These are phyloP conservation scores for Apis laboriosa DNA, from an alignment of 1,140 invertebrate species.

Conservation along the genomic window DNA sequence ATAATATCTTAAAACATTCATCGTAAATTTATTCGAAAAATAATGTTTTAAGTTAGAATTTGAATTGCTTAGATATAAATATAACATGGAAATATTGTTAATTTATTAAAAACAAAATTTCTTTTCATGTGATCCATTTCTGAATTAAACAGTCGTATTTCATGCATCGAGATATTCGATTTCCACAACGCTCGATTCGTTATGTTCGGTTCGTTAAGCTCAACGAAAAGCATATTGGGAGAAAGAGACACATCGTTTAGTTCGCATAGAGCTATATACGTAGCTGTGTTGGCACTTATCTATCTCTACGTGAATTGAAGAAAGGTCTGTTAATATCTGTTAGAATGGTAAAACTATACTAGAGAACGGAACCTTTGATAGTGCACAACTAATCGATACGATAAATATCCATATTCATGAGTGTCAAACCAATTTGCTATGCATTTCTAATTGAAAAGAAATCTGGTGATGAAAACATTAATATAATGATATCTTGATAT, in stretches of 20 bases:
- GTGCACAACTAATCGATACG: conserved; percentile 27
- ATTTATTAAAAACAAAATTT: too few species aligned
- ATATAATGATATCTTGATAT: conserved; percentile 47
- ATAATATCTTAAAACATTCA: too few species aligned
- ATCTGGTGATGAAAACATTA: conserved; percentile 56
- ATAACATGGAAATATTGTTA: too few species aligned
- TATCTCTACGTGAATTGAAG: neutral
- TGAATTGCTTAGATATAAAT: too few species aligned
- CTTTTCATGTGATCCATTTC: neutral
- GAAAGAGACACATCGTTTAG: conserved; percentile 15
- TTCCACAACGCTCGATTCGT: conserved; percentile 20
- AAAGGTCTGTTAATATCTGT: conserved; percentile 15
- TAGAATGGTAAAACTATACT: neutral
- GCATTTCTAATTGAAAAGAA: conserved; percentile 56
- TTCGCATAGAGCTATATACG: conserved; percentile 5
- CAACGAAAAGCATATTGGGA: conserved; percentile 9
- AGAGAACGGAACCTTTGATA: conserved; percentile 8
- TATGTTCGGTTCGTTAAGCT: conserved; percentile 31
- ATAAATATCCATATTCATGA: conserved; percentile 70
- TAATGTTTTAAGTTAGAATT: too few species aligned
- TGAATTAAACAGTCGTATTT: neutral
- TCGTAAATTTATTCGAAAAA: too few species aligned
- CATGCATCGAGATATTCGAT: neutral
- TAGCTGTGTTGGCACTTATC: conserved; percentile 11
- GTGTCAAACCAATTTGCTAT: conserved; percentile 20